Conservation (phyloP, 2,888 invertebrate genomes). For the Carpatolechia fugitivella region DNA sequence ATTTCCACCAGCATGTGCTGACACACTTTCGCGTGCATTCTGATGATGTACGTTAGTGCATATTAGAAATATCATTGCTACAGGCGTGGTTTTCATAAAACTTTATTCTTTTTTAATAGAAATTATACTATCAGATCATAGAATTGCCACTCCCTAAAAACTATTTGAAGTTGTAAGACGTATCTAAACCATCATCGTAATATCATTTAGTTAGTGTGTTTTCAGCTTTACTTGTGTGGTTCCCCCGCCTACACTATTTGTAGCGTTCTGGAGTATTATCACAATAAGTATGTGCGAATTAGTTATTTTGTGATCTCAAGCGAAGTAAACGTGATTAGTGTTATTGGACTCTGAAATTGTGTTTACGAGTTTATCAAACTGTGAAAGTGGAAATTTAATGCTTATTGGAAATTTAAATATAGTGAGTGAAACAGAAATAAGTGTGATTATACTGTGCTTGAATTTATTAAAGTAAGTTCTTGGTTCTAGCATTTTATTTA, state of each 20-base stretch:
- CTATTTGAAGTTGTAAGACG: too few species aligned
- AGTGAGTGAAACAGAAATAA: neutral
- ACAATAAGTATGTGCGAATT: constrained; percentile 12
- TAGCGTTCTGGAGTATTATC: neutral
- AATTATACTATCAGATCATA: too few species aligned
- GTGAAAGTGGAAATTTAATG: constrained; percentile 4
- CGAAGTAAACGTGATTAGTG: constrained; percentile 38
- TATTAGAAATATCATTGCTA: too few species aligned
- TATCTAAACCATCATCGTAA: too few species aligned
- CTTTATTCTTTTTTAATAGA: too few species aligned
- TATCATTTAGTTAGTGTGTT: neutral
- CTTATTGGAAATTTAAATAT: neutral
- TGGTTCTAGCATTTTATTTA: too few species aligned
- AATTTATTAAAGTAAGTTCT: too few species aligned
- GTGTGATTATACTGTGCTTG: too few species aligned
- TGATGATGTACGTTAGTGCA: constrained; percentile 36
- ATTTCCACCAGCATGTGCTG: neutral
- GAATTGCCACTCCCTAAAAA: too few species aligned
- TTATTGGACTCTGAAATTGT: constrained; percentile 19
- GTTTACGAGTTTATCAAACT: neutral
- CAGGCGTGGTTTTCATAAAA: too few species aligned
- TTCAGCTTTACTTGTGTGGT: neutral
- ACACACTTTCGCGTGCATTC: neutral
- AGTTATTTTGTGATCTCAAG: constrained; percentile 24
- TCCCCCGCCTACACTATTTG: constrained; percentile 16